Base-by-base conservation (phyloP, 2,113 vertebrate species). In the Leptosomus discolor region DNA sequence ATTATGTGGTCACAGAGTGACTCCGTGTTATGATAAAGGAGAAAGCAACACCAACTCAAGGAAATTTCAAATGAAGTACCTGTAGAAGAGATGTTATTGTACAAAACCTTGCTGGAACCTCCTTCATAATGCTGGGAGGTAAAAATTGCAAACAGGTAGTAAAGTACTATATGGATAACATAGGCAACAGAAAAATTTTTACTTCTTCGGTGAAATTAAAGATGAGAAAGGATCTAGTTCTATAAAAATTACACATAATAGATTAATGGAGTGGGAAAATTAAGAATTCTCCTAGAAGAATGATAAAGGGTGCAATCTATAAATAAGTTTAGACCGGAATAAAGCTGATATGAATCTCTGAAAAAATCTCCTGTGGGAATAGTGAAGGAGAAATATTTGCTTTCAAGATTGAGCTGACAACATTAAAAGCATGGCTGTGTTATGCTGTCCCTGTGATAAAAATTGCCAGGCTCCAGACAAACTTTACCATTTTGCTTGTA, bases 151-250 rank as follows among this genome's bases (percentile, higher is more conserved):
- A 85, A 78, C 7, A 2, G 1, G 0, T 58, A 58, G 24, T 60
- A 82, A 78, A 74, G 8, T 12, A 1, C 1, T 37, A 2, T 29
- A 54, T 12, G 5, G 43, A 50, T 71, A 87, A 75, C 10, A 71
- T 1, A 1, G 15, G 2, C 5, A 30, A 18, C 4, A 74, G 27
- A 37, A 58, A 37, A 12, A 6, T 4, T 9, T 64, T 23, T 15
- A 41, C 1, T 51, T 64, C 8, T 84, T 87, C 58, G 13, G 15
- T 30, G 20, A 82, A 87, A 90, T 67, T 41, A 81, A 78, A 84
- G 7, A 15, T 63, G 8, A 82, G 50, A 75, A 88, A 79, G 4
- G 2, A 51, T 64, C 8, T 68, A 51, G 8, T 29, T 85, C 26
- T 58, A 23, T 48, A 46, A 74, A 84, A 58, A 29, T 3, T 37